Percentiles rank a stretch among this genome's conserved stretches.
phyloP scores from a whole-genome alignment of 2,113 vertebrate species.

The Pardalotus punctatus region DNA sequence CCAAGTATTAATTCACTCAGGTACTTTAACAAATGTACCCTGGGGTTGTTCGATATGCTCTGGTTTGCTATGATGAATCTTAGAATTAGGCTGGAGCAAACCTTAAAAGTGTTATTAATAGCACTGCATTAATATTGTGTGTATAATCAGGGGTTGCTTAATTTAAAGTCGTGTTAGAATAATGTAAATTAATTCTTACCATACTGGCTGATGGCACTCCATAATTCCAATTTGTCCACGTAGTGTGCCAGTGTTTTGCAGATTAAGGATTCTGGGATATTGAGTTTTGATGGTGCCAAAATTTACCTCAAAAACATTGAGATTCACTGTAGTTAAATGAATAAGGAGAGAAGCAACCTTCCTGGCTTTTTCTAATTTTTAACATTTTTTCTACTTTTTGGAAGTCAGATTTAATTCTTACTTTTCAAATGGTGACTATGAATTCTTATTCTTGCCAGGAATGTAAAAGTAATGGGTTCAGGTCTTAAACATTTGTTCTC shows the following conservation, averaged over 20 bases:
- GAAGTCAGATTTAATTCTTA: neutral
- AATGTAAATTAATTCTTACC: neutral
- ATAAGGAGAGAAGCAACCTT: neutral
- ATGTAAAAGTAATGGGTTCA: conserved; percentile 15
- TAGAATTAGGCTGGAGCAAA: neutral
- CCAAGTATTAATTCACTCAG: neutral
- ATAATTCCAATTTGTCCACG: neutral
- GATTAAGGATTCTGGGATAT: neutral
- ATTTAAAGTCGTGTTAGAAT: neutral
- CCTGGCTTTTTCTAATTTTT: neutral
- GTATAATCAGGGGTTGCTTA: neutral
- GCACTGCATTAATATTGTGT: neutral
- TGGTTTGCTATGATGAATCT: conserved; percentile 1
- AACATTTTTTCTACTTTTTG: neutral
- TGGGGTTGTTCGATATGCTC: neutral
- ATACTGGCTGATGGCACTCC: neutral
- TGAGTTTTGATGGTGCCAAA: neutral
- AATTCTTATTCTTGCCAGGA: conserved; percentile 1
- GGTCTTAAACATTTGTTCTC: conserved; percentile 17
- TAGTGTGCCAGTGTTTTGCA: neutral
- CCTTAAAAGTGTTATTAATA: neutral
- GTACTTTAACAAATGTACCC: neutral
- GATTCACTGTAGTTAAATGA: neutral
- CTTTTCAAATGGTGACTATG: neutral
- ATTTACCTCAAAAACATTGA: neutral